Evolutionary conservation across 2,888 invertebrate species (phyloP).

Genomic region (Electrophaes corylata): DNA sequence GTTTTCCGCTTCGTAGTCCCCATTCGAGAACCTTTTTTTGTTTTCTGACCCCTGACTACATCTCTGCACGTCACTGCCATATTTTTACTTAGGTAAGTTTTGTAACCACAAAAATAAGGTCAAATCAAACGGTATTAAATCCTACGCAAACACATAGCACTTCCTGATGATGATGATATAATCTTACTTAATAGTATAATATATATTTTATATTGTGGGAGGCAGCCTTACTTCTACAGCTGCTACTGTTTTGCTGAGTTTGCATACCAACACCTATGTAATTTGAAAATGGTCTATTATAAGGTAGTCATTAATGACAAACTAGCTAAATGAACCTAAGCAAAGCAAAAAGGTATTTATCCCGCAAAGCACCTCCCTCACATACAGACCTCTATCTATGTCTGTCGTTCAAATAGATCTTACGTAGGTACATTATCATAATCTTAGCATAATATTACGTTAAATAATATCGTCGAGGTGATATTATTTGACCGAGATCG

Average conservation of each 20-base stretch:
- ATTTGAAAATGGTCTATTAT: too few species aligned
- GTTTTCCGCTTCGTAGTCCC: too few species aligned
- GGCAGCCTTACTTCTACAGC: neutral
- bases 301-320: too few species aligned
- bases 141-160: neutral
- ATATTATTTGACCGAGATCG: slow-evolving; percentile 13
- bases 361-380: too few species aligned
- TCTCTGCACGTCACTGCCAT: neutral
- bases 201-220: too few species aligned
- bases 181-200: neutral
- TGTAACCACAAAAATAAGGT: neutral
- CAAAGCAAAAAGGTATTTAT: too few species aligned
- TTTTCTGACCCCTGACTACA: too few species aligned
- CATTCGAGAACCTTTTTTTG: too few species aligned
- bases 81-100: neutral
- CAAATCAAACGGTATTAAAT: neutral
- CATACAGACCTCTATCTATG: too few species aligned
- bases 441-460: neutral
- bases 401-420: neutral
- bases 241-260: too few species aligned
- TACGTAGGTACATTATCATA: neutral
- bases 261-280: too few species aligned
- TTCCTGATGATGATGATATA: neutral
- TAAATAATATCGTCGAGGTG: neutral
- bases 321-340: too few species aligned